A percentile compares a stretch with the other conserved stretches of the same genome.
Evolutionary conservation across 2,113 vertebrate genomes (phyloP).

Genomic region (Neofelis nebulosa): DNA sequence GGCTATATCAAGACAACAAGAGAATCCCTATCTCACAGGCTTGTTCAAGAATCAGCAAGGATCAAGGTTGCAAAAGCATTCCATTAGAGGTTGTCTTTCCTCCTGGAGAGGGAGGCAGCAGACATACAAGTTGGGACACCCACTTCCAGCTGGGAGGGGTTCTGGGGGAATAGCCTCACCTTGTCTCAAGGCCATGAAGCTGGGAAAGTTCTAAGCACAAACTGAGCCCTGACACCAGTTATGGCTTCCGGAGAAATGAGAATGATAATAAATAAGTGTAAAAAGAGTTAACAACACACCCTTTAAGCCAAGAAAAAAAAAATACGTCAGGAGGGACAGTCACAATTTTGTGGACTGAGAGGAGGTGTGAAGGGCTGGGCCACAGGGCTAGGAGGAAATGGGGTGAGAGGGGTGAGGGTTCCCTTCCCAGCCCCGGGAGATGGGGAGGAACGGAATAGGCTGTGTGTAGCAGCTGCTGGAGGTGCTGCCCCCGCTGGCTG

Average conservation of each 20-base stretch:
- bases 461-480: conserved; percentile 47
- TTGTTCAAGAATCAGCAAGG: not conserved
- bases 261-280: conserved; percentile 88
- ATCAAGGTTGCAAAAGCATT: not conserved
- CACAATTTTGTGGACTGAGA: conserved; percentile 61
- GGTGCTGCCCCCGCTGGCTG: not conserved
- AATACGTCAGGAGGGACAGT: conserved; percentile 75
- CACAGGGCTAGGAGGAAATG: conserved; percentile 32
- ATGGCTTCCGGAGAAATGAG: conserved; percentile 83
- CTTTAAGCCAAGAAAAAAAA: conserved; percentile 89
- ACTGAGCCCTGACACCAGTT: conserved; percentile 62
- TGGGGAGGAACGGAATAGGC: conserved; percentile 31
- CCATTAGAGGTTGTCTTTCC: not conserved
- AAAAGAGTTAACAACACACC: conserved; percentile 87
- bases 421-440: conserved; percentile 31
- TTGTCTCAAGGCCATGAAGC: not conserved
- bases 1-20: not conserved
- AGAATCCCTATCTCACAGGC: not conserved
- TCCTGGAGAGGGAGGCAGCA: not conserved
- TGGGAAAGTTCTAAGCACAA: conserved; percentile 36
- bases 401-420: not conserved
- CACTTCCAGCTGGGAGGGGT: not conserved
- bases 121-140: not conserved
- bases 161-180: not conserved
- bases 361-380: conserved; percentile 44